Base-by-base conservation (phyloP, 2,797 vertebrate genomes). In the Spheniscus humboldti region DNA sequence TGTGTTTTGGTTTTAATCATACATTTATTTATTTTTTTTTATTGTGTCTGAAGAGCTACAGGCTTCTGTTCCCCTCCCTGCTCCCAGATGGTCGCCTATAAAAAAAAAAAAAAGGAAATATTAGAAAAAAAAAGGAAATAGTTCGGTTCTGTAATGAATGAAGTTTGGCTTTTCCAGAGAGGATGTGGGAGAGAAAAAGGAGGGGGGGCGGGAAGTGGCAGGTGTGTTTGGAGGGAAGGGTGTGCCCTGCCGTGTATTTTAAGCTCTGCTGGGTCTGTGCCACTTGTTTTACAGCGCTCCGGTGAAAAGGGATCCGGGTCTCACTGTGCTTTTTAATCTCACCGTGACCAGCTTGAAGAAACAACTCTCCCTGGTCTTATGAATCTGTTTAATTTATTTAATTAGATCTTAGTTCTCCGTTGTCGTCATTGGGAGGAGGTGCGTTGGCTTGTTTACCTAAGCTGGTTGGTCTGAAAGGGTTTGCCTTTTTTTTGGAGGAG, bases 91-190 rank as follows among this genome's bases (percentile, higher is more conserved):
- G 76, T 88, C 1, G 50, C 74, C 82, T 93, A 11, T 66, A 77
- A 86, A 41, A 41, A 41, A 41, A 41, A 10, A 64, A 98, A 98
- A 98, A 92, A 97, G 98, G 98, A 99, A 99, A 98, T 98, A 99
- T 98, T 98, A 98, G 91, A 98, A 98, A 98, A 98, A 98, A 98
- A 99, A 98, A 98, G 98, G 98, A 99, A 99, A 98, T 96, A 92
- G 95, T 98, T 97, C 33, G 55, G 83, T 94, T 96, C 60, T 86
- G 84, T 96, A 94, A 93, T 96, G 93, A 96, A 94, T 96, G 92
- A 97, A 96, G 62, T 85, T 90, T 85, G 91, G 96, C 91, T 96
- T 97, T 96, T 98, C 97, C 97, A 97, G 97, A 98, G 98, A 98
- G 98, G 97, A 96, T 94, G 89, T 97, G 96, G 79, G 76, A 94